A percentile compares a stretch with the other conserved stretches of the same genome.
phyloP scores from a whole-genome alignment of 1,140 invertebrate genomes.

The Oscheius sp. region DNA sequence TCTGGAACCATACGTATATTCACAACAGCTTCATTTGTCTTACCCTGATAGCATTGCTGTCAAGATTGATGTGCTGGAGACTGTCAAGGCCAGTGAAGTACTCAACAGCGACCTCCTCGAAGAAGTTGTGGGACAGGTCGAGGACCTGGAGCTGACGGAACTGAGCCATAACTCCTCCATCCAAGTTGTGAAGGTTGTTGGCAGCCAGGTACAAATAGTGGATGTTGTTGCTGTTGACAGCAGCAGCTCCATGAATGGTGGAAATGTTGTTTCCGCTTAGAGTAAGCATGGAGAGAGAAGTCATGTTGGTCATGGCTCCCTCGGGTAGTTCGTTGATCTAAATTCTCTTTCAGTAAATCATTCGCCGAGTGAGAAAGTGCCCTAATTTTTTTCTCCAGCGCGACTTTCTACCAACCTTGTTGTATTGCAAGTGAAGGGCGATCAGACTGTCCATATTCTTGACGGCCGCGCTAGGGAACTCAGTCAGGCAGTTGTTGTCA shows the following conservation, averaged over 20 bases:
- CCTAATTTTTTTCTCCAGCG: background rate
- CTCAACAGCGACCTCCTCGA: constrained; percentile 49
- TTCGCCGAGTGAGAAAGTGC: constrained; percentile 3
- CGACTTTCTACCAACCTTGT: constrained; percentile 43
- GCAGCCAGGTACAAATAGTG: constrained; percentile 56
- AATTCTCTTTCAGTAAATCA: constrained; percentile 20
- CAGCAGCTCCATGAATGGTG: constrained; percentile 52
- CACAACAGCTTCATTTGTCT: background rate
- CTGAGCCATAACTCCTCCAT: constrained; percentile 48
- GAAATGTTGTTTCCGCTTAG: constrained; percentile 56
- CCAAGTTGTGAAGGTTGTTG: constrained; percentile 48
- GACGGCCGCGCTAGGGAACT: constrained; percentile 49
- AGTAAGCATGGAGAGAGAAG: constrained; percentile 52
- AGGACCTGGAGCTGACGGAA: constrained; percentile 51
- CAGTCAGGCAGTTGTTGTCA: constrained; percentile 55
- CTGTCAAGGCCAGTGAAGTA: constrained; percentile 54
- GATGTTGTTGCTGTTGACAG: constrained; percentile 46
- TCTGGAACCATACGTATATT: background rate
- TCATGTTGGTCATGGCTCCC: constrained; percentile 48
- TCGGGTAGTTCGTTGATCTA: constrained; percentile 50
- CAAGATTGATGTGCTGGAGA: constrained; percentile 58
- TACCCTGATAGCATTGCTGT: constrained; percentile 53
- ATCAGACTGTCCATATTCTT: constrained; percentile 54
- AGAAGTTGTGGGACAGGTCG: constrained; percentile 57
- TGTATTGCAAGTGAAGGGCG: constrained; percentile 59